phyloP scores from a whole-genome alignment of 2,888 invertebrate genomes.

The Acanthacorydalis orientalis region DNA sequence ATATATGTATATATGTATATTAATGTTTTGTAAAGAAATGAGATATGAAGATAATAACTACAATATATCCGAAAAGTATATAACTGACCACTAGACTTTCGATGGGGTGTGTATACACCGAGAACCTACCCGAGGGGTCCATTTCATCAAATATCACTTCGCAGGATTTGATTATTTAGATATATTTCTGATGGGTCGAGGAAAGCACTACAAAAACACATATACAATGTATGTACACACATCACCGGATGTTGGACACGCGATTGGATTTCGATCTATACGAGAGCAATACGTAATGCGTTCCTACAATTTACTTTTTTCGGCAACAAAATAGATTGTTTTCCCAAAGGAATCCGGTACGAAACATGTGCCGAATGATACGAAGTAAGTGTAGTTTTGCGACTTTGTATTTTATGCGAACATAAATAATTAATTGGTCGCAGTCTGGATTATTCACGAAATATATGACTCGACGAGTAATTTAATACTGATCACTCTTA shows the following conservation, averaged over 20 bases:
- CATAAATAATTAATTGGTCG: too few species aligned
- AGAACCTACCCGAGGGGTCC: not conserved
- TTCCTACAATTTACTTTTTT: not conserved
- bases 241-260: not conserved
- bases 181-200: slow-evolving; percentile 1
- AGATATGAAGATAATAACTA: too few species aligned
- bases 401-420: too few species aligned
- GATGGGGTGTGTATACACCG: too few species aligned
- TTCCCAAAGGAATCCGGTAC: not conserved
- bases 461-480: too few species aligned
- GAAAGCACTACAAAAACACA: not conserved
- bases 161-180: slow-evolving; percentile 3
- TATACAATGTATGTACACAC: not conserved
- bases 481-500: too few species aligned
- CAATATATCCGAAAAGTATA: too few species aligned
- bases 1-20: too few species aligned
- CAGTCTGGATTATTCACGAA: too few species aligned
- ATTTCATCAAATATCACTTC: slow-evolving; percentile 4
- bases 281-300: not conserved
- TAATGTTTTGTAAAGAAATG: too few species aligned
- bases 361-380: not conserved
- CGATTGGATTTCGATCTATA: not conserved
- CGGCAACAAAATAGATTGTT: not conserved
- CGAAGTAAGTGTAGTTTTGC: not conserved
- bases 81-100: too few species aligned